Percentiles rank a stretch among this genome's conserved stretches.
Conservation (phyloP, 2,113 vertebrate species). For the Dascyllus trimaculatus region DNA sequence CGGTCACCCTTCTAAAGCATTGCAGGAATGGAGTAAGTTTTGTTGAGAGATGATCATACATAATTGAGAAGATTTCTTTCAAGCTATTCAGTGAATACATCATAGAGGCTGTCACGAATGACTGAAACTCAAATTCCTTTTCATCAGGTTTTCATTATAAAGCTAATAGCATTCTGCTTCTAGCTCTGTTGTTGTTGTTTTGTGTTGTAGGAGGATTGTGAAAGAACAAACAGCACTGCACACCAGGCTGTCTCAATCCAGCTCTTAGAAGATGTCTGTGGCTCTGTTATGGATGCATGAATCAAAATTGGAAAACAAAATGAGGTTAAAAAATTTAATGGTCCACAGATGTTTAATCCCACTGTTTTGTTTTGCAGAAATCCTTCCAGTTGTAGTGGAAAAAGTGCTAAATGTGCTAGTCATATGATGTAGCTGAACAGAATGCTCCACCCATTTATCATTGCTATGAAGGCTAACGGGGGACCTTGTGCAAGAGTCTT, state of each 20-base stretch:
- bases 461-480: slow-evolving; percentile 77
- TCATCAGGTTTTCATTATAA: slow-evolving; percentile 31
- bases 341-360: slow-evolving; percentile 45
- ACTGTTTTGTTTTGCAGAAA: slow-evolving; percentile 31
- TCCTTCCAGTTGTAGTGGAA: slow-evolving; percentile 21
- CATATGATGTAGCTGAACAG: slow-evolving; percentile 55
- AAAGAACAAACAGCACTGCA: not conserved
- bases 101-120: not conserved
- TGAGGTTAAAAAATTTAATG: slow-evolving; percentile 31
- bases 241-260: slow-evolving; percentile 10
- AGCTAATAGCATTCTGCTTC: slow-evolving; percentile 10
- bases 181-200: slow-evolving; percentile 25
- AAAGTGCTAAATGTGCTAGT: slow-evolving; percentile 39
- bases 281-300: slow-evolving; percentile 20
- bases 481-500: slow-evolving; percentile 72
- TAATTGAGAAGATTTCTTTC: slow-evolving; percentile 7
- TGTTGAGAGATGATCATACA: not conserved
- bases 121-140: slow-evolving; percentile 27
- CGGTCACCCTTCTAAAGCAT: slow-evolving; percentile 1
- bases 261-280: slow-evolving; percentile 7
- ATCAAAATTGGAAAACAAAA: slow-evolving; percentile 45
- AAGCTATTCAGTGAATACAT: slow-evolving; percentile 4
- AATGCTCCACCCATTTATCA: slow-evolving; percentile 72
- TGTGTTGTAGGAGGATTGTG: slow-evolving; percentile 32
- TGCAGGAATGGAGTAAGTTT: not conserved